Percentiles rank a stretch among this genome's conserved stretches.
These are phyloP conservation scores for Catalaphyllia jardinei DNA, from an alignment of 64 coral and sea anemone species.

Conservation along the genomic window DNA sequence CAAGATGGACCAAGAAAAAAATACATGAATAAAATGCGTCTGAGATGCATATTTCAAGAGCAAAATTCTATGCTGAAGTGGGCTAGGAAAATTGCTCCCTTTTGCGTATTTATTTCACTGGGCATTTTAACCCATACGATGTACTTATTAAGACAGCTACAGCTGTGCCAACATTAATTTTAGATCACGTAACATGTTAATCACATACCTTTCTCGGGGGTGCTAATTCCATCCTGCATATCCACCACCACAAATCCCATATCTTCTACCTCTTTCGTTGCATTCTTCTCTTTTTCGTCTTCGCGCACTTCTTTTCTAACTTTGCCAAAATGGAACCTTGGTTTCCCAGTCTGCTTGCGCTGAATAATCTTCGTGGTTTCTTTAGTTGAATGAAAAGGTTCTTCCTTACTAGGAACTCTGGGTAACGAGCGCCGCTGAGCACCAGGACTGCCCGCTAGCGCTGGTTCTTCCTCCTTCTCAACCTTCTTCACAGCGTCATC, in stretches of 20 bases:
- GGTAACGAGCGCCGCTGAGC: slow-evolving; percentile 44
- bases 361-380: slow-evolving; percentile 61
- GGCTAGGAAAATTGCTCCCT: too few relatives aligned
- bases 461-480: slow-evolving; percentile 19
- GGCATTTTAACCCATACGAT: background rate
- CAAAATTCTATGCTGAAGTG: too few relatives aligned
- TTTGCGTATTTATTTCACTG: too few relatives aligned
- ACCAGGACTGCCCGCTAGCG: slow-evolving; percentile 22
- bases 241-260: slow-evolving; percentile 58
- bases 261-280: slow-evolving; percentile 27
- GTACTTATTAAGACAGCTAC: background rate
- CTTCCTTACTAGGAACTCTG: slow-evolving; percentile 39
- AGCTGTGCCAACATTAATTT: background rate
- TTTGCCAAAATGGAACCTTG: slow-evolving; percentile 1
- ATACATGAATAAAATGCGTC: too few relatives aligned
- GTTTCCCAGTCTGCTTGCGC: slow-evolving; percentile 22
- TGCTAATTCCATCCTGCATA: slow-evolving; percentile 41
- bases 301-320: background rate
- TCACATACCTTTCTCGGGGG: slow-evolving; percentile 28
- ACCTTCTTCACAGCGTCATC: background rate
- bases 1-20: too few relatives aligned
- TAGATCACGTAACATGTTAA: background rate
- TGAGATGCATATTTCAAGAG: too few relatives aligned
- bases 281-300: background rate
- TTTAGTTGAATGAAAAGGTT: slow-evolving; percentile 59